Conservation (phyloP, 2,888 invertebrate genomes). For the Phengaris alcon region DNA sequence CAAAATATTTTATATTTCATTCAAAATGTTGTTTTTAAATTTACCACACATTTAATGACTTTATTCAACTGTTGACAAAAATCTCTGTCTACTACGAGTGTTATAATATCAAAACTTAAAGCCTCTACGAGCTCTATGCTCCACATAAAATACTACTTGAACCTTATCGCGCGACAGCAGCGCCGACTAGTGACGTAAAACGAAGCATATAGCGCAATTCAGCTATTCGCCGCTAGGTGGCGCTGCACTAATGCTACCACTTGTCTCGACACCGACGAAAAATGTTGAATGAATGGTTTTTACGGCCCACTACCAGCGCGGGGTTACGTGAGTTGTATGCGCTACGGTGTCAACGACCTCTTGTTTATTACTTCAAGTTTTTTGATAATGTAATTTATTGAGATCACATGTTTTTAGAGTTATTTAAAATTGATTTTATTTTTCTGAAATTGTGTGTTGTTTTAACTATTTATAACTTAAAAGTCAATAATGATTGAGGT, state of each 20-base stretch:
- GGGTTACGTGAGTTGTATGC: slow-evolving; percentile 56
- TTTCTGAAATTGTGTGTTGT: background rate
- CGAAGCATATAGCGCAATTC: slow-evolving; percentile 50
- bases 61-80: background rate
- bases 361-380: slow-evolving; percentile 49
- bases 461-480: background rate
- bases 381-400: slow-evolving; percentile 38
- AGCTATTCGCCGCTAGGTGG: slow-evolving; percentile 69
- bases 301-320: slow-evolving; percentile 56
- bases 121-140: background rate
- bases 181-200: slow-evolving; percentile 55
- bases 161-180: slow-evolving; percentile 34
- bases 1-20: background rate
- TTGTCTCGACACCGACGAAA: slow-evolving; percentile 51
- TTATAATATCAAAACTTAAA: background rate
- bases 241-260: slow-evolving; percentile 50
- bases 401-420: background rate
- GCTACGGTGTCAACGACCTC: slow-evolving; percentile 65
- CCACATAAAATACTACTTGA: background rate
- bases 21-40: background rate
- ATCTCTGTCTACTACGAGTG: background rate
- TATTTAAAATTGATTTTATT: background rate
- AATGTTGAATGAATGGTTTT: slow-evolving; percentile 68
- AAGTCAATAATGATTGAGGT: background rate
- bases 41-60: no score